Evolutionary conservation across 2,888 invertebrate species (phyloP).

Genomic region (Polyommatus icarus): DNA sequence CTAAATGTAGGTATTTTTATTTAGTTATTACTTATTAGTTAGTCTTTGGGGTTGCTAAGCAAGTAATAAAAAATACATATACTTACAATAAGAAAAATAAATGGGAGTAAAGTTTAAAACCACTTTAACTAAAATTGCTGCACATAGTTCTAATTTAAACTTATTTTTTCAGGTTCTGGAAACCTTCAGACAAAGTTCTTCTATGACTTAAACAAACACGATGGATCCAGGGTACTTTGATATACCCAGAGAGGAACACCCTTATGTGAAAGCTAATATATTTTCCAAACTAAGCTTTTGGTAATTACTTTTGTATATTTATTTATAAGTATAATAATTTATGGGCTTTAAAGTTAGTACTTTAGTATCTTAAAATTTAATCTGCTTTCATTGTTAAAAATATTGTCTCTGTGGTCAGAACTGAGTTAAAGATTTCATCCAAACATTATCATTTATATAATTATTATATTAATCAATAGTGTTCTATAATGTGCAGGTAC

Average conservation of each 20-base stretch:
- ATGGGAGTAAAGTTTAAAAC: too few species aligned
- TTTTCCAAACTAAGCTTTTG: conserved; percentile 84
- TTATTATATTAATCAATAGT: not conserved
- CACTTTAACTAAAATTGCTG: too few species aligned
- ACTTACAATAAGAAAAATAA: too few species aligned
- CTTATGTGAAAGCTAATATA: conserved; percentile 82
- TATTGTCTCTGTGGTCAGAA: too few species aligned
- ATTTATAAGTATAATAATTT: not conserved
- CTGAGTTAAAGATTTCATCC: too few species aligned
- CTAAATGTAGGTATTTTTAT: too few species aligned
- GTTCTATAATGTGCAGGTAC: conserved; percentile 55
- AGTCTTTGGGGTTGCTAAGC: too few species aligned
- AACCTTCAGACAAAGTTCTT: not conserved
- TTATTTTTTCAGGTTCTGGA: not conserved
- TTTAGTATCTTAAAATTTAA: not conserved
- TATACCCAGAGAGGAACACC: conserved; percentile 79
- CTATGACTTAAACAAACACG: not conserved
- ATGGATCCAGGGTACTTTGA: conserved; percentile 80
- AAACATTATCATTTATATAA: too few species aligned
- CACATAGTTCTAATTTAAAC: too few species aligned
- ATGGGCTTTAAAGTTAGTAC: not conserved
- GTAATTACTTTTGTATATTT: conserved; percentile 65
- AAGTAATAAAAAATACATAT: too few species aligned
- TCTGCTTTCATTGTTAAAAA: not conserved
- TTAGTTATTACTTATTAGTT: too few species aligned